phyloP scores from a whole-genome alignment of 1,140 invertebrate species.

The Chlorops oryzae region DNA sequence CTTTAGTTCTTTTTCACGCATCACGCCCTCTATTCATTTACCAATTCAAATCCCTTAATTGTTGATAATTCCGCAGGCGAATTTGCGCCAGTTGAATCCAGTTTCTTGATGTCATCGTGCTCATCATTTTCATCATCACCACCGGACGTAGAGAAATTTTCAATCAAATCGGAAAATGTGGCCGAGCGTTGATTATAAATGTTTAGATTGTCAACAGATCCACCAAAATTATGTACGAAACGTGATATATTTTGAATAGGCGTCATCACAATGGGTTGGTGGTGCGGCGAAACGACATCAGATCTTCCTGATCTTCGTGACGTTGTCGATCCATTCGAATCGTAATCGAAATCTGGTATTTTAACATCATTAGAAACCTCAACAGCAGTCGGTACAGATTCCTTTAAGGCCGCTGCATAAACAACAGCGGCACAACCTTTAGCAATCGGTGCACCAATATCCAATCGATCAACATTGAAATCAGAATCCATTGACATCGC shows the following conservation, averaged over 20 bases:
- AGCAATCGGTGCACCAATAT: constrained; percentile 64
- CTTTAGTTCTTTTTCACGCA: background rate
- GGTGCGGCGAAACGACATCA: background rate
- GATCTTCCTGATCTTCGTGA: background rate
- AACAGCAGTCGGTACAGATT: background rate
- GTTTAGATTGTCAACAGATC: constrained; percentile 38
- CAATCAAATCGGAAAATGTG: too few relatives aligned
- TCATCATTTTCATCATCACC: too few relatives aligned
- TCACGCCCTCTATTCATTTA: background rate
- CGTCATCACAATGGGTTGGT: constrained; percentile 25
- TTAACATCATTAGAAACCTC: background rate
- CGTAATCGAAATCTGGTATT: background rate
- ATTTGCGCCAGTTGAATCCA: too few relatives aligned
- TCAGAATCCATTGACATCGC: constrained; percentile 43
- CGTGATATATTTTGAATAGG: constrained; percentile 45
- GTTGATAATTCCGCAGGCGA: too few relatives aligned
- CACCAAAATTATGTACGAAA: constrained; percentile 45
- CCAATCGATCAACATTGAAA: constrained; percentile 56
- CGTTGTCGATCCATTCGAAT: background rate
- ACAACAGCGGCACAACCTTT: constrained; percentile 81
- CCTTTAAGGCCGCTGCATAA: constrained; percentile 60
- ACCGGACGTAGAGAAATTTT: too few relatives aligned
- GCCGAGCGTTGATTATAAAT: constrained; percentile 31
- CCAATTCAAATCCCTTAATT: too few relatives aligned
- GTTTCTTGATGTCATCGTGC: too few relatives aligned